Evolutionary conservation across 2,888 invertebrate genomes (phyloP).

Genomic region (Nephrocerus scutellatus): DNA sequence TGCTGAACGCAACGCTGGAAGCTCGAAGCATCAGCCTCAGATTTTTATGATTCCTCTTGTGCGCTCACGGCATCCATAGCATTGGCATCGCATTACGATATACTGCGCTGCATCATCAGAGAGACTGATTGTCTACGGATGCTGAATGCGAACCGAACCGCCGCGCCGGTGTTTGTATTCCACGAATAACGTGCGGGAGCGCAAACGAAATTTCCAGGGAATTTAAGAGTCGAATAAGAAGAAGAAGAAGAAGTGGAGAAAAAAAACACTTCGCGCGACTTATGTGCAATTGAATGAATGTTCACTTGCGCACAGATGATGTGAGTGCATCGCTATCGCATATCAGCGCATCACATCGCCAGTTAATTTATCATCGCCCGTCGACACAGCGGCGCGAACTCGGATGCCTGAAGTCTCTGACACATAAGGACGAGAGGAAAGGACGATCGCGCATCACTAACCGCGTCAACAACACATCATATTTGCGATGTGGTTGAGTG

Average conservation of each 20-base stretch:
- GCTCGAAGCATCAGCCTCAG: slow-evolving; percentile 4
- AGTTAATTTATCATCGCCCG: slow-evolving; percentile 31
- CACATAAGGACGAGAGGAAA: too few relatives aligned
- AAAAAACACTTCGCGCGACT: slow-evolving; percentile 1
- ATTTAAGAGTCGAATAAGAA: too few relatives aligned
- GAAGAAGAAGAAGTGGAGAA: too few relatives aligned
- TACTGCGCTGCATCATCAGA: slow-evolving; percentile 20
- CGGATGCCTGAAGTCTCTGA: too few relatives aligned
- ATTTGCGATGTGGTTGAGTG: too few relatives aligned
- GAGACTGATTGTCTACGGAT: slow-evolving; percentile 28
- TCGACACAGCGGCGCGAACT: too few relatives aligned
- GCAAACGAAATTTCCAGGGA: slow-evolving; percentile 10
- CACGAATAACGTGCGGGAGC: slow-evolving; percentile 22
- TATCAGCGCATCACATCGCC: slow-evolving; percentile 21
- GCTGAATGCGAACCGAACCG: slow-evolving; percentile 4
- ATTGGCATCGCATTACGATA: slow-evolving; percentile 4
- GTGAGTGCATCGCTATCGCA: slow-evolving; percentile 18
- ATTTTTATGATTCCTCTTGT: slow-evolving; percentile 10
- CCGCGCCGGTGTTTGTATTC: slow-evolving; percentile 12
- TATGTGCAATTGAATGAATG: neutral
- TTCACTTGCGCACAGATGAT: neutral
- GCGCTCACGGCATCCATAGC: neutral
- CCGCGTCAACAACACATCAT: too few relatives aligned
- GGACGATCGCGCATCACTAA: too few relatives aligned
- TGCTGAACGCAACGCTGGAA: too few relatives aligned